Conservation (phyloP, 2,888 invertebrate genomes). For the Platycnemis pennipes region DNA sequence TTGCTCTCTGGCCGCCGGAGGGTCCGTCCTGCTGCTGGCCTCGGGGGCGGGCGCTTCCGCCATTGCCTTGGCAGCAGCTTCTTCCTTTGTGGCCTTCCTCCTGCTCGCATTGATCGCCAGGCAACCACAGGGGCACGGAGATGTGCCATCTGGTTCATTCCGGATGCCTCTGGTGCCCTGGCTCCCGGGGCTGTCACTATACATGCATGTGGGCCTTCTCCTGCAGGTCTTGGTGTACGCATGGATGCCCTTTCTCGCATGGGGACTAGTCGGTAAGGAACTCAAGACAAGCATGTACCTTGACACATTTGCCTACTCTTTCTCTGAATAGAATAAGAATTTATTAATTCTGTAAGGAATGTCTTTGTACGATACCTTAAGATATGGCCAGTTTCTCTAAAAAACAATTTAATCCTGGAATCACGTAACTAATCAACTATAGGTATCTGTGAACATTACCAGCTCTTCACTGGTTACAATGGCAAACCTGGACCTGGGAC, state of each 20-base stretch:
- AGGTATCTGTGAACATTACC: too few relatives aligned
- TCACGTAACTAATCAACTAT: too few relatives aligned
- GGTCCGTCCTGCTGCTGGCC: constrained; percentile 71
- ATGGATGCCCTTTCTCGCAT: constrained; percentile 83
- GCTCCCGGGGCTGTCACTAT: constrained; percentile 80
- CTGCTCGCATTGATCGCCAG: constrained; percentile 80
- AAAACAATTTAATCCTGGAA: too few relatives aligned
- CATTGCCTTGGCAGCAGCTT: constrained; percentile 69
- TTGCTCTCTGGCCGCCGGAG: constrained; percentile 74
- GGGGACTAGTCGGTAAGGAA: constrained; percentile 82
- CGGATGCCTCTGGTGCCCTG: constrained; percentile 78
- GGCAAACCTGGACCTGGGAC: too few relatives aligned
- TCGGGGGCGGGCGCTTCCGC: constrained; percentile 35
- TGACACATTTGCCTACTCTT: too few relatives aligned
- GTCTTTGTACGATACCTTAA: too few relatives aligned
- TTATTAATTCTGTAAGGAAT: neutral
- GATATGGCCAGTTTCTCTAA: too few relatives aligned
- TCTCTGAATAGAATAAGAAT: neutral
- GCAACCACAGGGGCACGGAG: constrained; percentile 79
- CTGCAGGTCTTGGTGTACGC: constrained; percentile 82
- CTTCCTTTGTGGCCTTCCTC: constrained; percentile 73
- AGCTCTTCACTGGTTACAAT: too few relatives aligned
- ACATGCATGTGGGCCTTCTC: constrained; percentile 80
- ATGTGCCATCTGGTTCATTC: constrained; percentile 73
- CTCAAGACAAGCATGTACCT: too few relatives aligned